These are phyloP conservation scores for Drosophila dives DNA, from an alignment of 2,888 invertebrate species.

Conservation along the genomic window DNA sequence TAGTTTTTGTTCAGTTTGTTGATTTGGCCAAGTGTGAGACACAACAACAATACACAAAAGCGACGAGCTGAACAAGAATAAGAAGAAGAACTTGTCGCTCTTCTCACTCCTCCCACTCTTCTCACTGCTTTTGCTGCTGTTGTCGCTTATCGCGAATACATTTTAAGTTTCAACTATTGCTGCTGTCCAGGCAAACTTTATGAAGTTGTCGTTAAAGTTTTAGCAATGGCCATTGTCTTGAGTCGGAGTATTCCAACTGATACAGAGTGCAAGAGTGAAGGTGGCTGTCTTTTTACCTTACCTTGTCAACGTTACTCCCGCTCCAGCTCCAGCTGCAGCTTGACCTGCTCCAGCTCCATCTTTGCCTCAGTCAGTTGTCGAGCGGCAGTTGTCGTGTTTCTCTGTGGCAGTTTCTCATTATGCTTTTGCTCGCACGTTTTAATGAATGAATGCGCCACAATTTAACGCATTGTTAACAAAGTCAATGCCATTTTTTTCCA, in stretches of 20 bases:
- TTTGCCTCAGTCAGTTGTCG: constrained; percentile 6
- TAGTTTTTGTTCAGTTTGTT: constrained; percentile 67
- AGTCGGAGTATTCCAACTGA: constrained; percentile 56
- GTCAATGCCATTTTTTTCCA: constrained; percentile 73
- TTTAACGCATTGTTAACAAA: constrained; percentile 80
- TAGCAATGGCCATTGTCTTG: constrained; percentile 60
- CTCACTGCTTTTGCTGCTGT: constrained; percentile 8
- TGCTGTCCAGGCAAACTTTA: constrained; percentile 52
- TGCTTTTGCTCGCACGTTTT: constrained; percentile 49
- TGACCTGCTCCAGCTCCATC: constrained; percentile 13
- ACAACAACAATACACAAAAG: constrained; percentile 16
- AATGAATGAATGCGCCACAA: constrained; percentile 76
- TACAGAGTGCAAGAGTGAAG: constrained; percentile 57
- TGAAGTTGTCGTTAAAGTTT: constrained; percentile 46
- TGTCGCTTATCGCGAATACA: constrained; percentile 67
- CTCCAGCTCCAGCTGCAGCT: background rate
- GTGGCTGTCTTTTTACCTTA: constrained; percentile 17
- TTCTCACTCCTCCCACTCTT: constrained; percentile 17
- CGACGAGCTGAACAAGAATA: constrained; percentile 5
- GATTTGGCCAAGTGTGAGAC: constrained; percentile 50
- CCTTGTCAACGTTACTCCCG: constrained; percentile 6
- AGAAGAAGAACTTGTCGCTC: constrained; percentile 34
- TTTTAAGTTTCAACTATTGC: constrained; percentile 71
- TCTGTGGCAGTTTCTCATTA: constrained; percentile 36
- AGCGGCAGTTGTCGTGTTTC: constrained; percentile 27